A percentile compares a stretch with the other conserved stretches of the same genome.
Evolutionary conservation across 2,797 vertebrate species (phyloP).

Genomic region (Centropyge bicolor): DNA sequence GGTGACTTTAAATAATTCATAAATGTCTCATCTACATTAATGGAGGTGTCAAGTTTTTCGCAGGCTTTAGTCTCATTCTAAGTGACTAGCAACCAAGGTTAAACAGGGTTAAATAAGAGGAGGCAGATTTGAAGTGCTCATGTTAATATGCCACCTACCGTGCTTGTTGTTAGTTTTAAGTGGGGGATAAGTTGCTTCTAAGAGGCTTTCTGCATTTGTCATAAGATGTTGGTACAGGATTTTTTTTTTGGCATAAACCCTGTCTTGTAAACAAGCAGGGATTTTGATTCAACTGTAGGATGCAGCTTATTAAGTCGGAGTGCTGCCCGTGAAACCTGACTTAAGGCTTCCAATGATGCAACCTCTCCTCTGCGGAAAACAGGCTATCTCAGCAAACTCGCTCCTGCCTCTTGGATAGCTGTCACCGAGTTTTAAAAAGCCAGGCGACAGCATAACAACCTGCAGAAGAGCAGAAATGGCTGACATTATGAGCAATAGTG

Average conservation of each 20-base stretch:
- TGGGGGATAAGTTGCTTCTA: conserved; percentile 34
- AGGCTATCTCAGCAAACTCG: conserved; percentile 14
- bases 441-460: conserved; percentile 12
- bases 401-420: conserved; percentile 20
- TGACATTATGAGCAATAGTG: not conserved
- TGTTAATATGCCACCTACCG: conserved; percentile 37
- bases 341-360: conserved; percentile 20
- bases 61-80: conserved; percentile 11
- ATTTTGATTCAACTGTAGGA: conserved; percentile 55
- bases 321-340: conserved; percentile 44
- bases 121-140: conserved; percentile 33
- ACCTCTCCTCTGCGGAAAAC: conserved; percentile 18
- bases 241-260: conserved; percentile 28
- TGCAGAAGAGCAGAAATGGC: not conserved
- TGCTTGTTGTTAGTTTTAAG: conserved; percentile 44
- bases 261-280: conserved; percentile 53
- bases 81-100: conserved; percentile 21
- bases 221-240: conserved; percentile 21
- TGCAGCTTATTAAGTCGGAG: conserved; percentile 59
- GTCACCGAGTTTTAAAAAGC: conserved; percentile 23
- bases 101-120: conserved; percentile 41
- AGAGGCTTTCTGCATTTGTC: conserved; percentile 59
- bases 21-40: conserved; percentile 39
- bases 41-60: conserved; percentile 27
- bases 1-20: conserved; percentile 44